phyloP scores from a whole-genome alignment of 2,888 invertebrate species.

The Plebejus melissa region DNA sequence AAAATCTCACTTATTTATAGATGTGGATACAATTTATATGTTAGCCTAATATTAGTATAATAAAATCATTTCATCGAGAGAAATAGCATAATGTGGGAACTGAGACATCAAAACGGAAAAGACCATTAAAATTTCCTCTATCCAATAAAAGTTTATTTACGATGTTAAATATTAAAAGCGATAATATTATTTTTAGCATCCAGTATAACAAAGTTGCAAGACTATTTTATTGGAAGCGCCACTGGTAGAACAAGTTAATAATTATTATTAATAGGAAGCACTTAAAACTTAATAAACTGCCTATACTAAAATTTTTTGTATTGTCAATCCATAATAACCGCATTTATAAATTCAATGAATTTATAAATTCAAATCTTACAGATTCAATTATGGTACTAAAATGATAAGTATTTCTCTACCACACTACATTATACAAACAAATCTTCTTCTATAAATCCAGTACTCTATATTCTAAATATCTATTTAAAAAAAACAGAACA shows the following conservation, averaged over 20 bases:
- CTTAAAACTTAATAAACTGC: not conserved
- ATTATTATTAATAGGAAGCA: not conserved
- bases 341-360: too few relatives aligned
- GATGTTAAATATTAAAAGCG: slow-evolving; percentile 36
- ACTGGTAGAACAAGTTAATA: not conserved
- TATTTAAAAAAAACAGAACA: not conserved
- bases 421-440: too few relatives aligned
- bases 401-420: too few relatives aligned
- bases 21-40: not conserved
- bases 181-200: slow-evolving; percentile 42
- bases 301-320: not conserved
- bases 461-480: too few relatives aligned
- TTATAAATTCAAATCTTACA: too few relatives aligned
- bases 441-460: too few relatives aligned
- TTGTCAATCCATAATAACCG: not conserved
- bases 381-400: too few relatives aligned
- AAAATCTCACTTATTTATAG: too few relatives aligned
- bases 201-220: not conserved
- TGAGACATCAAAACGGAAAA: slow-evolving; percentile 26
- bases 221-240: not conserved
- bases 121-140: slow-evolving; percentile 28
- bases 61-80: not conserved
- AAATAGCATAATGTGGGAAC: slow-evolving; percentile 24
- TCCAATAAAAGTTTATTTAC: slow-evolving; percentile 16
- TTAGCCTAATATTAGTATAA: too few relatives aligned